These are phyloP conservation scores for Colletes collaris DNA, from an alignment of 2,888 invertebrate genomes.

Conservation along the genomic window DNA sequence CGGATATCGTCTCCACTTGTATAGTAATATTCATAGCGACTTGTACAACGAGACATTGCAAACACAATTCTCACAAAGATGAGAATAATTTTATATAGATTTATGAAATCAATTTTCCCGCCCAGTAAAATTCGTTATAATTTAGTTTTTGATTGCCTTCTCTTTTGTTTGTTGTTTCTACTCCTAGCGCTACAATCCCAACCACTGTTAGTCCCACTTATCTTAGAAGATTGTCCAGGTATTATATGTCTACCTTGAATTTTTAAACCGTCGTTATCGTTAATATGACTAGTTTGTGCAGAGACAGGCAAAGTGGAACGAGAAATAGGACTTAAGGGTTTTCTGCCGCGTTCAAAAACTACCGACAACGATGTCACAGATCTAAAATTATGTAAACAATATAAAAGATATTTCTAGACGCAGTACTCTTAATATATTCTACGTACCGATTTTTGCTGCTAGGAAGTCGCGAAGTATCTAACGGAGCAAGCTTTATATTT, in stretches of 20 bases:
- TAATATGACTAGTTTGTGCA: conserved; percentile 57
- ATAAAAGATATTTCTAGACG: background rate
- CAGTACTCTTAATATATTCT: background rate
- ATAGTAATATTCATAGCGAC: background rate
- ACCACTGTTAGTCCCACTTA: conserved; percentile 53
- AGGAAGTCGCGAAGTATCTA: conserved; percentile 76
- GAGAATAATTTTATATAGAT: conserved; percentile 6
- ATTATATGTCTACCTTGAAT: conserved; percentile 75
- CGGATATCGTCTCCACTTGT: conserved; percentile 24
- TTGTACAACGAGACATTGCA: conserved; percentile 7
- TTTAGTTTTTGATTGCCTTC: conserved; percentile 47
- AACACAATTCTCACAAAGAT: background rate
- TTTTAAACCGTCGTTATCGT: conserved; percentile 62
- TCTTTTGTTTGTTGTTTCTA: conserved; percentile 58
- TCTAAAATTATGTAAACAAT: conserved; percentile 52
- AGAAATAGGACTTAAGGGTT: conserved; percentile 77
- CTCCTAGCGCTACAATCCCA: conserved; percentile 66
- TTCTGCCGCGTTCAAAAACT: conserved; percentile 66
- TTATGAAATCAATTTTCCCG: conserved; percentile 6
- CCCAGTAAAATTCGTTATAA: conserved; percentile 23
- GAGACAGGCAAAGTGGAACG: conserved; percentile 65
- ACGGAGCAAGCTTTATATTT: conserved; percentile 80
- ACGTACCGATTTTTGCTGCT: conserved; percentile 77
- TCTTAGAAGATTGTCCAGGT: conserved; percentile 65
- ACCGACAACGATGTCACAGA: conserved; percentile 66